These are phyloP conservation scores for Chrosomus eos DNA, from an alignment of 2,797 vertebrate genomes.

Conservation along the genomic window DNA sequence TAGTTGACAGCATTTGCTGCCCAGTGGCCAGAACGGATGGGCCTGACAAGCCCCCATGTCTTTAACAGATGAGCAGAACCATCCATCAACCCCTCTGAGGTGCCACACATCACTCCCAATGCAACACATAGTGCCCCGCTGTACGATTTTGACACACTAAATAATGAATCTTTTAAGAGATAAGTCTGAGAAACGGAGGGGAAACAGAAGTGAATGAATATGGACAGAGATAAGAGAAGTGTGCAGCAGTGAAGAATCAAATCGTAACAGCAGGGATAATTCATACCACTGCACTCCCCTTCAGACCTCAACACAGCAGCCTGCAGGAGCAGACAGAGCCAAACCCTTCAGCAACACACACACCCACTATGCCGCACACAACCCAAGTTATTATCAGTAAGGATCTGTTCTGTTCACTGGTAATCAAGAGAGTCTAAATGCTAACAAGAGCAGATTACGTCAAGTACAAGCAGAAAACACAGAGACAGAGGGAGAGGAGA, in stretches of 20 bases:
- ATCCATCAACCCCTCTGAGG: conserved; percentile 47
- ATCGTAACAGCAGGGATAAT: conserved; percentile 49
- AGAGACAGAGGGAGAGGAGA: not conserved
- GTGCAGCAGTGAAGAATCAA: conserved; percentile 28
- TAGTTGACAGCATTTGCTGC: not conserved
- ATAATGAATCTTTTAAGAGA: conserved; percentile 58
- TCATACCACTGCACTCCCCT: conserved; percentile 34
- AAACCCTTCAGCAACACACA: not conserved
- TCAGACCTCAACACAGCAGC: conserved; percentile 10
- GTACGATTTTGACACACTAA: conserved; percentile 49
- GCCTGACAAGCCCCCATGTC: not conserved
- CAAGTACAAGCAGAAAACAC: conserved; percentile 18
- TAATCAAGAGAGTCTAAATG: conserved; percentile 15
- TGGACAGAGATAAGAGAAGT: conserved; percentile 49
- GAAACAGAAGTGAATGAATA: conserved; percentile 51
- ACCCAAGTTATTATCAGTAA: not conserved
- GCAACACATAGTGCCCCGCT: not conserved
- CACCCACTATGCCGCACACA: not conserved
- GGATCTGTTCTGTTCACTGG: not conserved
- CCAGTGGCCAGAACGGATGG: not conserved
- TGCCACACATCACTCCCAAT: conserved; percentile 48
- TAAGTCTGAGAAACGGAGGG: conserved; percentile 37
- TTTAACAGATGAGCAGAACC: conserved; percentile 43
- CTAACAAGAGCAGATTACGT: conserved; percentile 18
- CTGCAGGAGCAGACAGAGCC: not conserved